Base-by-base conservation (phyloP, 1,140 invertebrate species). In the Danaus plexippus region DNA sequence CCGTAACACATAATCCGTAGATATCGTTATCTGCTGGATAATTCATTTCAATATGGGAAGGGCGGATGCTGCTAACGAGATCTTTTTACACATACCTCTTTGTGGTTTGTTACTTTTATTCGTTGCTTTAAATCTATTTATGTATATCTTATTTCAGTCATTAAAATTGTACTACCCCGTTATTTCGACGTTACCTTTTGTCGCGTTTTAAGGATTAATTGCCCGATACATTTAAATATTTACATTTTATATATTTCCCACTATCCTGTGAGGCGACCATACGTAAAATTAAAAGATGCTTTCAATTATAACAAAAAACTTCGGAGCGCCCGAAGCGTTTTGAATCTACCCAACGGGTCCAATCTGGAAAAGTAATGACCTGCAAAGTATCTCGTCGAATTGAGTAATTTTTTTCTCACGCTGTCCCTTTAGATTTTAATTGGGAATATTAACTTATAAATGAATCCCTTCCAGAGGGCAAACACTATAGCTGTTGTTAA, bases 361-460 rank as follows among this genome's bases (percentile, higher is more conserved):
- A 78, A 80, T 80, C 74, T 75, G 68, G 62, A 54, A 54, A 66
- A 70, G 67, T 78, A 80, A 80, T 80, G 77, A 77, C 70, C 72
- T 78, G 77, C 71, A 71, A 80, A 80, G 71, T 73, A 79, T 79
- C 71, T 71, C 67, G 58, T 59, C 67, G 71, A 71, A 76, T 80
- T 75, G 72, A 75, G 70, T 80, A 78, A 77, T 78, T 77, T 75
- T 74, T 68, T 65, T 68, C 49, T 18, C 43, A 59, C 60, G 59
- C 62, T 64, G 61, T 63, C 48, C 55, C 57, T 63, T 69, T 60
- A 63, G 45, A 52, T 69, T 66, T 69, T 67, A 67, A 74, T 69
- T 69, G 64, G 57, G 50, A 53, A 66, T 63, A 63, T 71, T 58
- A 69, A 32, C 22, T 32, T 32, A 32, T 32, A 32, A 32, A 32